Percentiles rank a stretch among this genome's conserved stretches.
Conservation (phyloP, 1,140 invertebrate species). For the Varroa destructor region DNA sequence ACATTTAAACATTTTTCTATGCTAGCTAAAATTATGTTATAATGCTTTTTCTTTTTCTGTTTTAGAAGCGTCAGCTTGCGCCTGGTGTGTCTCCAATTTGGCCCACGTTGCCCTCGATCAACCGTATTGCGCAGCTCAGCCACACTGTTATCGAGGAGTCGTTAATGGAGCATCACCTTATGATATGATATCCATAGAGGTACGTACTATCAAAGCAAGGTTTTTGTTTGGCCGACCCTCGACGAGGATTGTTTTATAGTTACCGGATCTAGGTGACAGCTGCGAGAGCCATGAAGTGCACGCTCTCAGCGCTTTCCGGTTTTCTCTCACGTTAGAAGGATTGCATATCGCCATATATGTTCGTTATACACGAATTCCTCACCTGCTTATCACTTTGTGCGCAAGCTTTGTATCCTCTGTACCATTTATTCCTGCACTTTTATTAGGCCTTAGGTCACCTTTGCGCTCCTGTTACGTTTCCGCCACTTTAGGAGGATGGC, state of each 20-base stretch:
- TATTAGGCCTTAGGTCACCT: too few species aligned
- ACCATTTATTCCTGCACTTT: too few species aligned
- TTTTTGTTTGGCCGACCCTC: not conserved
- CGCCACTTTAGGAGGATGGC: too few species aligned
- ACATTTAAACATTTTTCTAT: not conserved
- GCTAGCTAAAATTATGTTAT: not conserved
- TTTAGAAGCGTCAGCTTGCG: not conserved
- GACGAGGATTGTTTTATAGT: not conserved
- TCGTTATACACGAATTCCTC: too few species aligned
- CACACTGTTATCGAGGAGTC: not conserved
- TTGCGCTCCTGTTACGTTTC: too few species aligned
- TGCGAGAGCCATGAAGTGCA: not conserved
- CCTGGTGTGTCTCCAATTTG: slow-evolving; percentile 6
- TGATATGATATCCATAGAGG: slow-evolving; percentile 9
- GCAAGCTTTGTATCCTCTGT: too few species aligned
- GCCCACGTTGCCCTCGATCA: slow-evolving; percentile 9
- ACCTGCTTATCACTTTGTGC: too few species aligned
- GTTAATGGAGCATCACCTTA: slow-evolving; percentile 3
- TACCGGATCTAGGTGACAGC: not conserved
- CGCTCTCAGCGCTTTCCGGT: not conserved
- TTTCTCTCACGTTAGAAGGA: too few species aligned
- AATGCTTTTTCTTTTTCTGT: not conserved
- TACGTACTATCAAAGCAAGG: not conserved
- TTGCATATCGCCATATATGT: too few species aligned
- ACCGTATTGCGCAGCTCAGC: not conserved